These are phyloP conservation scores for Craseonycteris thonglongyai DNA, from an alignment of 2,113 vertebrate genomes.

Conservation along the genomic window DNA sequence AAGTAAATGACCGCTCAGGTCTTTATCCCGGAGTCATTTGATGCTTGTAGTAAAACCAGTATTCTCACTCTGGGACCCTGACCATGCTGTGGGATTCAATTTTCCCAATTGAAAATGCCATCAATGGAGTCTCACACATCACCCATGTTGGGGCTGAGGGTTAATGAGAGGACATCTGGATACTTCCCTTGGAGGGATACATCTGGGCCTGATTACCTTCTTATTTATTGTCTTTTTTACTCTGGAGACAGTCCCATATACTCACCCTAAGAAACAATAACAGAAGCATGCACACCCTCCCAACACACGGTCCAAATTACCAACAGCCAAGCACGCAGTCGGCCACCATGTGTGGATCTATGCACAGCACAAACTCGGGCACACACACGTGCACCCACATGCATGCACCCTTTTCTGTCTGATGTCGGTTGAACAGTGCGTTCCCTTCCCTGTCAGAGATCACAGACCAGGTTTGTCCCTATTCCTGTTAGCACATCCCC, in stretches of 20 bases:
- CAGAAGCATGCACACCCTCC: background rate
- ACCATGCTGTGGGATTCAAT: background rate
- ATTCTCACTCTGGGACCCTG: background rate
- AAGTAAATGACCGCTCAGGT: background rate
- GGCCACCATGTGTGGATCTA: background rate
- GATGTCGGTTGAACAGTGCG: background rate
- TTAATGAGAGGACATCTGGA: conserved; percentile 30
- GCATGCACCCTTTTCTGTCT: background rate
- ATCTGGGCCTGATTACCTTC: conserved; percentile 9
- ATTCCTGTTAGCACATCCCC: accelerated
- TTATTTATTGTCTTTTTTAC: conserved; percentile 25
- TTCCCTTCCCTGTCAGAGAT: background rate
- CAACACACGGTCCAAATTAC: background rate
- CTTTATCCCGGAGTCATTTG: background rate
- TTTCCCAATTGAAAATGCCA: background rate
- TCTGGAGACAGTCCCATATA: background rate
- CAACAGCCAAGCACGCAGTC: background rate
- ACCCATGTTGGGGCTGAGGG: background rate
- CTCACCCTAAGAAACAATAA: background rate
- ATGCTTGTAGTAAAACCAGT: background rate
- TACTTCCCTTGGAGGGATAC: background rate
- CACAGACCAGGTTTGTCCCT: too few relatives aligned
- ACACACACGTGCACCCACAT: accelerated
- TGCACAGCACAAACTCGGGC: background rate
- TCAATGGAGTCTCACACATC: background rate